A percentile compares a stretch with the other conserved stretches of the same genome.
phyloP scores from a whole-genome alignment of 2,113 vertebrate species.

The Laticauda laticaudata region DNA sequence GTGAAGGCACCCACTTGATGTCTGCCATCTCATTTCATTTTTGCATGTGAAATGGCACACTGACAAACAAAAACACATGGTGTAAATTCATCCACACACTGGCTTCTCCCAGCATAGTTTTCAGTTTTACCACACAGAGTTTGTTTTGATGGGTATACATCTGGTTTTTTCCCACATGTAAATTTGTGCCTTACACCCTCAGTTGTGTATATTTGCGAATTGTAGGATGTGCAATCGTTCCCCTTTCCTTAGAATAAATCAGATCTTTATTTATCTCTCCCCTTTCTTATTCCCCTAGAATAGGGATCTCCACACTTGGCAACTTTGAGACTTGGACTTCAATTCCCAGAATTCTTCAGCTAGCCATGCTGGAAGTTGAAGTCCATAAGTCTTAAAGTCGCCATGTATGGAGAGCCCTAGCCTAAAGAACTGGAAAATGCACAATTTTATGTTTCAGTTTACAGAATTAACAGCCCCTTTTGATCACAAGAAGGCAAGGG shows the following conservation, averaged over 20 bases:
- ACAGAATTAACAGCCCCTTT: conserved; percentile 70
- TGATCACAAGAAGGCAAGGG: conserved; percentile 60
- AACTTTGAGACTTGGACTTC: background rate
- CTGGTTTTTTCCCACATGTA: conserved; percentile 97
- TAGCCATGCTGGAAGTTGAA: background rate
- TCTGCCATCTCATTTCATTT: conserved; percentile 82
- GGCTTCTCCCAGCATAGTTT: conserved; percentile 76
- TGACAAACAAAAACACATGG: conserved; percentile 61
- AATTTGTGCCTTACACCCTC: conserved; percentile 99
- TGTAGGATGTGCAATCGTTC: conserved; percentile 73
- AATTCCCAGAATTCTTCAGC: background rate
- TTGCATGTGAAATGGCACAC: conserved; percentile 85
- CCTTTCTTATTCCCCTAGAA: conserved; percentile 48
- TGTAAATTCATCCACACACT: conserved; percentile 72
- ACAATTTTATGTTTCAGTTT: conserved; percentile 76
- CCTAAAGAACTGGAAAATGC: conserved; percentile 66
- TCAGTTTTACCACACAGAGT: conserved; percentile 69
- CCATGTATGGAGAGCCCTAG: background rate
- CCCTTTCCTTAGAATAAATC: conserved; percentile 66
- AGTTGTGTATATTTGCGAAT: conserved; percentile 93
- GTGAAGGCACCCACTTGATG: conserved; percentile 79
- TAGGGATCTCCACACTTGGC: background rate
- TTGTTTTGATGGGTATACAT: conserved; percentile 75
- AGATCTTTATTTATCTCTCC: conserved; percentile 74
- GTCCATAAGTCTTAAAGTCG: background rate